Evolutionary conservation across 2,113 vertebrate genomes (phyloP).

Genomic region (Colinus virginianus): DNA sequence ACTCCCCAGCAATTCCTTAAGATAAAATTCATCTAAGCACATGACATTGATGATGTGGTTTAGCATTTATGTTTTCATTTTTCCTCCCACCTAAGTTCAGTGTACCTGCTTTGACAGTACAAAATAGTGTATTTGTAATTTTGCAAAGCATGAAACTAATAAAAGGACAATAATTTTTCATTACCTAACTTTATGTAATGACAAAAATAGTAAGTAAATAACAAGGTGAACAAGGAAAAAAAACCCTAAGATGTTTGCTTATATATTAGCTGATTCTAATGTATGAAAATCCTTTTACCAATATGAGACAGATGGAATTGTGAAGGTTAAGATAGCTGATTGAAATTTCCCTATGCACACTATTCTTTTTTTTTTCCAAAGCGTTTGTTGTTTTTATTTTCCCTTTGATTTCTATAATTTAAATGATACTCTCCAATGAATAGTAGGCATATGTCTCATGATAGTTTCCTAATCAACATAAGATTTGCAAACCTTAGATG

Average conservation of each 20-base stretch:
- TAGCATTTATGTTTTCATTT: neutral
- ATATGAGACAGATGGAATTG: neutral
- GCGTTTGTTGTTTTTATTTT: rapidly evolving
- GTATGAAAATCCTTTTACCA: neutral
- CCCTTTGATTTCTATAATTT: neutral
- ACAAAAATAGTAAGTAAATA: neutral
- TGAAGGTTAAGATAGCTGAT: neutral
- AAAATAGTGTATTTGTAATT: neutral
- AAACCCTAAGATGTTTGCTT: neutral
- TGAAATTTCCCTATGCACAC: neutral
- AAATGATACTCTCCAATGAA: neutral
- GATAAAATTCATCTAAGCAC: neutral
- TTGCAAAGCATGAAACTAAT: neutral
- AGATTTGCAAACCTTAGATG: too few relatives aligned
- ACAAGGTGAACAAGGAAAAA: neutral
- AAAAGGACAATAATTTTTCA: neutral
- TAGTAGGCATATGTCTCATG: neutral
- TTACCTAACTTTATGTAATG: neutral
- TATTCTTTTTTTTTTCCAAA: neutral
- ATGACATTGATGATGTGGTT: too few relatives aligned
- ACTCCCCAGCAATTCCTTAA: neutral
- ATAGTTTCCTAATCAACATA: too few relatives aligned
- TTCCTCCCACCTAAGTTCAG: neutral
- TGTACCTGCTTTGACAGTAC: neutral
- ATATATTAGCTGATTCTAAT: neutral